Base-by-base conservation (phyloP, 2,888 invertebrate species). In the Andrena bucephala region DNA sequence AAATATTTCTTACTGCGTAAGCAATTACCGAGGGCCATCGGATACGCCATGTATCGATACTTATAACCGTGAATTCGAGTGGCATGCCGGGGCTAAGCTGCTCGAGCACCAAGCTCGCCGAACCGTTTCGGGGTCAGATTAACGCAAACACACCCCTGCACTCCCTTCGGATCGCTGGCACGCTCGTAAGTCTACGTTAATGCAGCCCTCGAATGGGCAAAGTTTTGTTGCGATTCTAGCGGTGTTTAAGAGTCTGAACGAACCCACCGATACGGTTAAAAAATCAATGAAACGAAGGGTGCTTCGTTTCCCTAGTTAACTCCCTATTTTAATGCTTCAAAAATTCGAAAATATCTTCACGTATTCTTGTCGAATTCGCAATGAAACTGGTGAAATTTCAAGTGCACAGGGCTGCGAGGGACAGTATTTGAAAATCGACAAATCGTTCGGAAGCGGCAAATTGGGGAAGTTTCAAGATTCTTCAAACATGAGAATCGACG, bases 181-280 rank as follows among this genome's bases (percentile, higher is more conserved):
- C 85, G 84, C 85, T 90, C 91, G 87, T 92, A 91, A 92, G 93
- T 92, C 90, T 90, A 71, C 87, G 87, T 90, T 92, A 92, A 92
- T 91, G 90, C 90, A 84, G 87, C 81, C 89, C 88, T 86, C 87
- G 73, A 82, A 81, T 71, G 73, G 62, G 36, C 71, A 69, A 69
- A 63, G 54, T 63, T 57, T 71, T 59, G 71, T 60, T 75, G 50
- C 72, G 29, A 59, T 50, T 67, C 59, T 62, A 7, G 52, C 33
- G 27, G 0, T n/a, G 67, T 27, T 62, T 50, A 27, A 60, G 48
- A 69, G 62, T 31, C 8, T 4, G 10, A 62, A 13, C 20, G 27
- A 27, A 24, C 31, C 59, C 13, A 10, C 7, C n/a, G 16, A 36
- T 36, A 27, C 27, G 16, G 8, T 16, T 16, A n/a, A 36, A 57